Conservation (phyloP, 2,888 invertebrate species). For the Gymnoscelis rufifasciata region DNA sequence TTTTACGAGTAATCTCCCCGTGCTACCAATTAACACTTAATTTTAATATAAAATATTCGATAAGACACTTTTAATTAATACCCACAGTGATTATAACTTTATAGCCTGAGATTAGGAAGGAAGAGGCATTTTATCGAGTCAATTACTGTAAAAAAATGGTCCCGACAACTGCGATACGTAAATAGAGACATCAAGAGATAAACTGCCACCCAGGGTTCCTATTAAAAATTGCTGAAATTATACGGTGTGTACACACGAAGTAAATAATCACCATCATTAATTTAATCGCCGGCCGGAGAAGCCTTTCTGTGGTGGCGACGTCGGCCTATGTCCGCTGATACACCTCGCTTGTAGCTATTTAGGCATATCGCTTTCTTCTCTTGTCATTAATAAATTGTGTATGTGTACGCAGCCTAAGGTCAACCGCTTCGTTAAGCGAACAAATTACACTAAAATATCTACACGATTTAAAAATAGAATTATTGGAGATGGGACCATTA, state of each 20-base stretch:
- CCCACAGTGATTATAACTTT: conserved; percentile 30
- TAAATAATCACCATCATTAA: conserved; percentile 66
- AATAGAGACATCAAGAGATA: conserved; percentile 52
- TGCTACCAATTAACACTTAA: conserved; percentile 58
- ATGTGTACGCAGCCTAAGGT: conserved; percentile 37
- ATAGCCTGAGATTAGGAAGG: conserved; percentile 33
- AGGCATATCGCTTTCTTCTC: conserved; percentile 50
- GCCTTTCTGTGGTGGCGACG: conserved; percentile 40
- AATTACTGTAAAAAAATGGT: conserved; percentile 30
- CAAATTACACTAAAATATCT: conserved; percentile 19
- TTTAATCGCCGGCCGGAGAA: conserved; percentile 56
- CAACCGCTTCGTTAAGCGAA: conserved; percentile 33
- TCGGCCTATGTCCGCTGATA: conserved; percentile 40
- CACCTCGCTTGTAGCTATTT: conserved; percentile 48
- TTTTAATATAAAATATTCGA: conserved; percentile 42
- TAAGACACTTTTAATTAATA: conserved; percentile 37
- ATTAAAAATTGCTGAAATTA: conserved; percentile 68
- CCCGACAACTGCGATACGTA: conserved; percentile 34
- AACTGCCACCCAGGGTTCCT: conserved; percentile 58
- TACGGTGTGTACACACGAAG: conserved; percentile 50
- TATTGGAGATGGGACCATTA: conserved; percentile 16
- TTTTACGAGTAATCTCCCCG: conserved; percentile 36
- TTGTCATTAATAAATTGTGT: conserved; percentile 44
- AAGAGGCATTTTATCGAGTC: conserved; percentile 34
- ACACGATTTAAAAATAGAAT: conserved; percentile 20